Evolutionary conservation across 2,888 invertebrate genomes (phyloP).

Genomic region (Acleris holmiana): DNA sequence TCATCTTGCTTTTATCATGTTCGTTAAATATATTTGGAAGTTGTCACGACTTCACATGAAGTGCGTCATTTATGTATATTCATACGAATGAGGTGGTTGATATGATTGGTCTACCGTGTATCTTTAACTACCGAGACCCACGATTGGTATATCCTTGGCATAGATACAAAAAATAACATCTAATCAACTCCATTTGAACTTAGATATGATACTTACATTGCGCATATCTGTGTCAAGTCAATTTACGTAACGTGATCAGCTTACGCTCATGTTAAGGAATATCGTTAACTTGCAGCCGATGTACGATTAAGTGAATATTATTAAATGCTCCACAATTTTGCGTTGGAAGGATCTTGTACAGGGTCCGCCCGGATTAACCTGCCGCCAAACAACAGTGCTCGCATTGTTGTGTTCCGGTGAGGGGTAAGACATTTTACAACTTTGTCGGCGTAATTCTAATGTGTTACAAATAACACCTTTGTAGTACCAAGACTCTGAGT

Average conservation of each 20-base stretch:
- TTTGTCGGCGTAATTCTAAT: no score
- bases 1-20: slow-evolving; percentile 59
- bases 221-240: slow-evolving; percentile 51
- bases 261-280: background rate
- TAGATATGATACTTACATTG: slow-evolving; percentile 20
- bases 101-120: slow-evolving; percentile 32
- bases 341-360: no score
- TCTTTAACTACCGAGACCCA: slow-evolving; percentile 41
- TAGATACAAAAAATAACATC: slow-evolving; percentile 42
- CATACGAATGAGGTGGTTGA: slow-evolving; percentile 25
- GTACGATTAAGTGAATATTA: background rate
- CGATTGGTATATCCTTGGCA: slow-evolving; percentile 47
- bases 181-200: slow-evolving; percentile 39
- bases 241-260: slow-evolving; percentile 42
- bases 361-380: no score
- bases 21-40: slow-evolving; percentile 62
- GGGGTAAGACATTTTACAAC: no score
- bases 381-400: no score
- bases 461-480: no score
- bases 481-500: no score
- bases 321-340: no score
- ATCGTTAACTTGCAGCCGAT: background rate
- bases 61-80: slow-evolving; percentile 56
- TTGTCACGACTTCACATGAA: slow-evolving; percentile 61
- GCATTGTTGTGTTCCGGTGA: no score